Base-by-base conservation (phyloP, 2,797 vertebrate genomes). In the Ambastaia sidthimunki region DNA sequence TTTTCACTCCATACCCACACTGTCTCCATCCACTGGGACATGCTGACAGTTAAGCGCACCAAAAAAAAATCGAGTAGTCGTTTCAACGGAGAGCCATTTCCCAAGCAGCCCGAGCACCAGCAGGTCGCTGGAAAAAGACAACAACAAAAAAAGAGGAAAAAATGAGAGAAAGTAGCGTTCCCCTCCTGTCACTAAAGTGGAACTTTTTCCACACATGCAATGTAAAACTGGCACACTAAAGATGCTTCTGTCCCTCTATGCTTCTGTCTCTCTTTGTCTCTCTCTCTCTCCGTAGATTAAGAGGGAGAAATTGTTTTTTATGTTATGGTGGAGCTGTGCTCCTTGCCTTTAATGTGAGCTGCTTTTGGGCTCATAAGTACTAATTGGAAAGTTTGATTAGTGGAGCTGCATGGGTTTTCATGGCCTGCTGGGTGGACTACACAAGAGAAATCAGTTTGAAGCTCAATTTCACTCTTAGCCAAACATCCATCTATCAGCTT, bases 351-450 rank as follows among this genome's bases (percentile, higher is more conserved):
- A 83, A 81, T 82, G 80, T 82, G 78, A 79, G 80, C 74, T 70
- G 69, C 60, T 81, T 82, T 82, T 25, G 62, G 71, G 80, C 81
- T 85, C 78, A 84, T 84, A 80, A 86, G 85, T 85, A 80, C 82
- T 83, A 88, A 88, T 85, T 84, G 85, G 78, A 82, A 84, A 86
- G 85, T 86, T 83, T 86, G 85, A 87, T 88, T 87, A 84, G 79
- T 75, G 34, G 78, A 86, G 77, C 82, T 76, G 71, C 84, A 82
- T 83, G 85, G 74, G 80, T 63, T 84, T 62, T 78, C 59, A 16
- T 52, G 60, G 73, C 85, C 80, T 76, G 82, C 84, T 84, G 84
- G 23, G 85, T 71, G 63, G 60, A 71, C 73, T 74, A 52, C 80
- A 83, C 23, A 74, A 55, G 54, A 55, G 62, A 52, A 75, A 19